These are phyloP conservation scores for Trissolcus japonicus DNA, from an alignment of 2,888 invertebrate genomes.

Conservation along the genomic window DNA sequence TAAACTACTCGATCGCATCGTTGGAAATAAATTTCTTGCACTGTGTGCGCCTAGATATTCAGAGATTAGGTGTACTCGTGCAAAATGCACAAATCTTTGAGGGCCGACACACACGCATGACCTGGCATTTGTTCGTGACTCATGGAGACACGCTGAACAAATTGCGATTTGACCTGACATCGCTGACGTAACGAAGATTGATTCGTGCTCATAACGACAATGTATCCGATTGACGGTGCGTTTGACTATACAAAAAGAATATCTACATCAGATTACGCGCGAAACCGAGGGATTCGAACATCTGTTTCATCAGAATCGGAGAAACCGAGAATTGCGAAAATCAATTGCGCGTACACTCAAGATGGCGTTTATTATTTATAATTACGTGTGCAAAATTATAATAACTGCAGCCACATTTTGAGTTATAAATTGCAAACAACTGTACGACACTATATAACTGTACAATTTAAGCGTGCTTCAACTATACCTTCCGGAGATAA, in stretches of 20 bases:
- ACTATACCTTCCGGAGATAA: conserved; percentile 16
- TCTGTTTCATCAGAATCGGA: neutral
- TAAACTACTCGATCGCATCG: conserved; percentile 22
- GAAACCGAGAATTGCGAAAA: neutral
- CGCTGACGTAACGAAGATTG: neutral
- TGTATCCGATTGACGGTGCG: conserved; percentile 1
- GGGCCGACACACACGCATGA: conserved; percentile 30
- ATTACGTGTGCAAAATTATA: conserved; percentile 8
- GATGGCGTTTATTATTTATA: neutral
- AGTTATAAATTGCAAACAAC: conserved; percentile 18
- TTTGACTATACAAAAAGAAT: conserved; percentile 5
- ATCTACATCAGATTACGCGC: conserved; percentile 1
- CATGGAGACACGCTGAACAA: conserved; percentile 36
- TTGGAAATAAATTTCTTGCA: conserved; percentile 25
- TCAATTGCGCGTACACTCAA: neutral
- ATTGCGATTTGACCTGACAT: conserved; percentile 12
- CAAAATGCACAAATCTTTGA: conserved; percentile 23
- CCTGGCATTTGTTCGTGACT: conserved; percentile 37
- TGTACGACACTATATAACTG: conserved; percentile 23
- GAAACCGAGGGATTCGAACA: neutral
- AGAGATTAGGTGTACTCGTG: conserved; percentile 37
- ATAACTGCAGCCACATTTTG: conserved; percentile 20
- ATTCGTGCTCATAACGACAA: no score
- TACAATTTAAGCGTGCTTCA: conserved; percentile 14
- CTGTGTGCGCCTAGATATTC: conserved; percentile 23